phyloP scores from a whole-genome alignment of 2,113 vertebrate species.

The Grus americana region DNA sequence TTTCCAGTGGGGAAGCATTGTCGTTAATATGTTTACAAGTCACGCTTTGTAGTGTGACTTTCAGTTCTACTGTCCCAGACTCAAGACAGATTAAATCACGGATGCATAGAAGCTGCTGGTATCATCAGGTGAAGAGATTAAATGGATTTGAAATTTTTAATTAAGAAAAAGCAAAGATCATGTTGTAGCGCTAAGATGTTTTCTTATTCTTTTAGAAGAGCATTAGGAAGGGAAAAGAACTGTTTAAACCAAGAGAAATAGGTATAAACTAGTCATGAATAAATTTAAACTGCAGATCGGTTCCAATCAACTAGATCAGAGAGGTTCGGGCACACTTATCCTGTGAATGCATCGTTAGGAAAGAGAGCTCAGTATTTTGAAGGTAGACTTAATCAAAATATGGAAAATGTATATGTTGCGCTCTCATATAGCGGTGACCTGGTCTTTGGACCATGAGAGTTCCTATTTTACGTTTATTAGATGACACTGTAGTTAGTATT shows the following conservation, averaged over 20 bases:
- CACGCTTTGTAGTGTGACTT: neutral
- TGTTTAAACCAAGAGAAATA: neutral
- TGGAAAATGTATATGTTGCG: neutral
- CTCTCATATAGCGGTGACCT: neutral
- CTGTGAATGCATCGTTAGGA: neutral
- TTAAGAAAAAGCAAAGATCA: conserved; percentile 1
- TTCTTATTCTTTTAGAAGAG: neutral
- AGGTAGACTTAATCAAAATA: neutral
- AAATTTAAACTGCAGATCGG: neutral
- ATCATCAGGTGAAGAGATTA: conserved; percentile 35
- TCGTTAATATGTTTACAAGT: conserved; percentile 13
- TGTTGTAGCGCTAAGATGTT: neutral
- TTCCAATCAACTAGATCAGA: neutral
- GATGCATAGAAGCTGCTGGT: neutral
- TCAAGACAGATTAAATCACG: conserved; percentile 34
- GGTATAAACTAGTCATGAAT: neutral
- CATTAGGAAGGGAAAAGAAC: neutral
- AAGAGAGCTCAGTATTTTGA: neutral
- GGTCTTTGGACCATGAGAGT: neutral
- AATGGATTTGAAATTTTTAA: conserved; percentile 49
- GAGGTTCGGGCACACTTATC: neutral
- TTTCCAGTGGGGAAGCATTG: conserved; percentile 11
- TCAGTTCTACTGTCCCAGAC: neutral
- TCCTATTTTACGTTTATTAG: neutral
- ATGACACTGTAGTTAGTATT: neutral